Base-by-base conservation (phyloP, 2,888 invertebrate species). In the Erebia ligea region DNA sequence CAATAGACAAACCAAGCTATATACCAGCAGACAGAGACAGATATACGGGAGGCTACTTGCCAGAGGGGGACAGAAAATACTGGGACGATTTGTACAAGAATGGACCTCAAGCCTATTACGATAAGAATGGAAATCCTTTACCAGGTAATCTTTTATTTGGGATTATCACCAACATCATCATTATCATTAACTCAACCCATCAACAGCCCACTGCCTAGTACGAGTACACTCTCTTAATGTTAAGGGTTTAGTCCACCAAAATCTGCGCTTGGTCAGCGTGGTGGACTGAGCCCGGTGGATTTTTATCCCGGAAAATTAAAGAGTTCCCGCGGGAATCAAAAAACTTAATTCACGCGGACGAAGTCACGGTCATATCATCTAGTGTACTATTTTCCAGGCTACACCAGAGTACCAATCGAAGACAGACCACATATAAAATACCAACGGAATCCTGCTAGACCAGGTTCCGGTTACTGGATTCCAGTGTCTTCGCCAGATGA, bases 51-150 rank as follows among this genome's bases (percentile, higher is more conserved):
- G 88, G 90, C 0, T 91, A 92, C 61, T 77, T 89, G 2, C 85
- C 92, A 0, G 88, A 89, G 66, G 85, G 85, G 0, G 92, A 93
- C 72, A 81, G 87, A 15, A 85, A 83, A 64, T 94, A 94, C 75
- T 94, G 94, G 94, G 91, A 93, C 54, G 84, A 91, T 13, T 62
- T 93, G 15, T 92, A 93, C 78, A 85, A 84, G 11, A 85, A 92
- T 76, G 93, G 93, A 73, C 94, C 94, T 15, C 84, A 85, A 73
- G 92, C 92, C 0, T 94, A 91, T 75, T 93, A 93, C 57, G 93
- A 94, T 79, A 89, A 87, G 79, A 83, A 87, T 63, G 92, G 92
- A 34, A 92, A 93, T 79, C 93, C 94, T 8, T 79, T 93, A 59
- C 93, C 93, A 83, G 93, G 93, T 93, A 72, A 70, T 54, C 63